Evolutionary conservation across 2,113 vertebrate genomes (phyloP).

Genomic region (Scopus umbretta): DNA sequence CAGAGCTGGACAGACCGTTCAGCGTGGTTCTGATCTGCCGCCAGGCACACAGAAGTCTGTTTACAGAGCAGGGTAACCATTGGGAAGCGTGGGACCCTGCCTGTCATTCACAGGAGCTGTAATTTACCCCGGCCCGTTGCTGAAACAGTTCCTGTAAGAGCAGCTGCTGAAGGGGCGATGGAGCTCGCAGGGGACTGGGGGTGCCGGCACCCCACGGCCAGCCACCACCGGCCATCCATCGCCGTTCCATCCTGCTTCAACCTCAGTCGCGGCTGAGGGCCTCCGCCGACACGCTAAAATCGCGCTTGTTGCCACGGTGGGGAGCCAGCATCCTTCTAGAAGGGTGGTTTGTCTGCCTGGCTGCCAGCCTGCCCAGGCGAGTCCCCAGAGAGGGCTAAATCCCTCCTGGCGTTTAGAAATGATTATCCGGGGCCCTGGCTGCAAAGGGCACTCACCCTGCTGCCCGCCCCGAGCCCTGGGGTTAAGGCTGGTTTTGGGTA

Average conservation of each 20-base stretch:
- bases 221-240: not conserved
- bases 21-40: not conserved
- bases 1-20: not conserved
- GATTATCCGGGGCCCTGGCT: not conserved
- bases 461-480: not conserved
- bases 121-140: not conserved
- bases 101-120: not conserved
- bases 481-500: not conserved
- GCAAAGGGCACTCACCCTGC: not conserved
- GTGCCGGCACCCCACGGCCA: accelerated
- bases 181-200: not conserved
- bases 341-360: not conserved
- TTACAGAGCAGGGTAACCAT: not conserved
- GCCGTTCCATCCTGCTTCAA: not conserved
- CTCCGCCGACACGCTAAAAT: not conserved
- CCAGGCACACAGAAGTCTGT: slow-evolving; percentile 9
- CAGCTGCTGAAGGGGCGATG: not conserved
- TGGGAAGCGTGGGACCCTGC: not conserved
- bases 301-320: not conserved
- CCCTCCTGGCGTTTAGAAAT: not conserved
- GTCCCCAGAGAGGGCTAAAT: not conserved
- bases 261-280: accelerated
- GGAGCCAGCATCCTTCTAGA: slow-evolving; percentile 42
- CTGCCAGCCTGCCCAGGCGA: not conserved
- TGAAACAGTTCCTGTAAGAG: not conserved